phyloP scores from a whole-genome alignment of 1,140 invertebrate genomes.

The Cydia splendana region DNA sequence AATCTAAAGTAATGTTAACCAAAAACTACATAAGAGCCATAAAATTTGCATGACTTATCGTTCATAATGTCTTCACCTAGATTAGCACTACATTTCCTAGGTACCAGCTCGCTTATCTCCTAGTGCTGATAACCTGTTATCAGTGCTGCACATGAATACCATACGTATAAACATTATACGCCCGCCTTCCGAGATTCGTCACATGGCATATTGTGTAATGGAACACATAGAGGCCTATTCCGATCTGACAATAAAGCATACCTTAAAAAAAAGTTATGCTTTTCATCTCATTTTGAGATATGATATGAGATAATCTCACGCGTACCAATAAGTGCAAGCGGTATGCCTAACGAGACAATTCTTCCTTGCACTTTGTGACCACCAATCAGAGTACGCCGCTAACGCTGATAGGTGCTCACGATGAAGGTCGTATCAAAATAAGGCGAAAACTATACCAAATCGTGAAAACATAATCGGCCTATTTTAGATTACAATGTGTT shows the following conservation, averaged over 20 bases:
- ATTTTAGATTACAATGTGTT: background rate
- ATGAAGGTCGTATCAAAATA: too few species aligned
- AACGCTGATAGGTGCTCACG: too few species aligned
- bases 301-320: too few species aligned
- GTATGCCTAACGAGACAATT: too few species aligned
- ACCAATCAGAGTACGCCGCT: too few species aligned
- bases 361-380: too few species aligned
- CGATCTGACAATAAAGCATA: too few species aligned
- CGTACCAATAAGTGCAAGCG: too few species aligned
- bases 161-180: constrained; percentile 1
- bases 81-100: constrained; percentile 12
- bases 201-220: constrained; percentile 21
- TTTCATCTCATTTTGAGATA: too few species aligned
- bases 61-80: background rate
- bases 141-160: background rate
- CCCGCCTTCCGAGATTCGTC: constrained; percentile 3
- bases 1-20: background rate
- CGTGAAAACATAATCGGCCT: too few species aligned
- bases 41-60: constrained; percentile 19
- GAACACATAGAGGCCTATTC: background rate
- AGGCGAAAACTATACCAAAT: too few species aligned
- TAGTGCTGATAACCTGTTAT: constrained; percentile 27
- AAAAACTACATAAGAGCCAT: background rate
- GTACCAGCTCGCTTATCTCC: constrained; percentile 10
- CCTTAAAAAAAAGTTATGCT: too few species aligned